Conservation (phyloP, 2,888 invertebrate species). For the Caenorhabditis imperialis region DNA sequence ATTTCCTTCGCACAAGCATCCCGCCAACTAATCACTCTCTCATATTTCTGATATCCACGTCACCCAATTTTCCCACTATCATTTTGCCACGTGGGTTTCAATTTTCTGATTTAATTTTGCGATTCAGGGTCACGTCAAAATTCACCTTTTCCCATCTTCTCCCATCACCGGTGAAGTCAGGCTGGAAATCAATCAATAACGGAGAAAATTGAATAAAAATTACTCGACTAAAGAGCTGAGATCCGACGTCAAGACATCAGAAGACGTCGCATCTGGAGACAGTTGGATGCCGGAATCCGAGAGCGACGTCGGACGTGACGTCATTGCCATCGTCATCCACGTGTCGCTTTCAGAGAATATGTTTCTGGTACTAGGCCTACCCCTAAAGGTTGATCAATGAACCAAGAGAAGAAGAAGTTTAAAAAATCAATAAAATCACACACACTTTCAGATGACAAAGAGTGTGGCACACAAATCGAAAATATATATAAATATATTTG, state of each 20-base stretch:
- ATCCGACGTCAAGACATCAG: conserved; percentile 15
- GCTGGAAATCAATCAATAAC: not conserved
- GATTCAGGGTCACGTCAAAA: no score
- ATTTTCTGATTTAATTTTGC: no score
- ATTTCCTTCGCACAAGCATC: no score
- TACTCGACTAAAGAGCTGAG: not conserved
- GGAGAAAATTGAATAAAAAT: not conserved
- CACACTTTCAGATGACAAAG: not conserved
- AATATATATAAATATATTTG: conserved; percentile 28
- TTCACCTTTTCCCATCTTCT: no score
- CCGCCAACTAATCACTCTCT: no score
- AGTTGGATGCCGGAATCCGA: conserved; percentile 33
- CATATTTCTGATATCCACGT: no score
- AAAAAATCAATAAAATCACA: not conserved
- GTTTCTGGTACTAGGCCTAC: no score
- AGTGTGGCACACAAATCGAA: conserved; percentile 10
- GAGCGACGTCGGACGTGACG: conserved; percentile 37
- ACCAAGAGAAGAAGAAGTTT: not conserved
- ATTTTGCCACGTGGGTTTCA: no score
- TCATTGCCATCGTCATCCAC: conserved; percentile 17
- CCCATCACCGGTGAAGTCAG: no score
- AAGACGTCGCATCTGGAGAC: conserved; percentile 23
- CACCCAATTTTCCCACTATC: no score
- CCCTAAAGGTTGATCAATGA: no score
- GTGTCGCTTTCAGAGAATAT: no score